These are phyloP conservation scores for Calyptommatus sinebrachiatus DNA, from an alignment of 2,113 vertebrate genomes.

Conservation along the genomic window DNA sequence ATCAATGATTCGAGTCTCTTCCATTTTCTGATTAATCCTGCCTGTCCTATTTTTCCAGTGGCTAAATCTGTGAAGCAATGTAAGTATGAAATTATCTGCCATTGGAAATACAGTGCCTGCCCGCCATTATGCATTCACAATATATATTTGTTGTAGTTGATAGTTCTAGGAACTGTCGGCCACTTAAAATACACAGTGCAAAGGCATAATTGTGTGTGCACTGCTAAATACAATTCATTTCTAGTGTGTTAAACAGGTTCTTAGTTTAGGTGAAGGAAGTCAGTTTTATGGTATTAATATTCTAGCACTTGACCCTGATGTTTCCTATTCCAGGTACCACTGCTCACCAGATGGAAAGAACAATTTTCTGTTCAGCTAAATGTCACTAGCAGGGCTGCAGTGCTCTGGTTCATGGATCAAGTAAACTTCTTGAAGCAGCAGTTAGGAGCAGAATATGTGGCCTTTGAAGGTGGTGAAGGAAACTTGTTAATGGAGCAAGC, in stretches of 20 bases:
- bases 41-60: too few species aligned
- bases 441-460: conserved; percentile 76
- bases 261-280: background rate
- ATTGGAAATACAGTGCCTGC: too few species aligned
- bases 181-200: too few species aligned
- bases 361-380: conserved; percentile 83
- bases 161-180: too few species aligned
- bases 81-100: too few species aligned
- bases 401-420: conserved; percentile 80
- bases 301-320: background rate
- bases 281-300: background rate
- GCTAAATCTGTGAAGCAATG: too few species aligned
- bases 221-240: background rate
- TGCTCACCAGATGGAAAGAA: conserved; percentile 83
- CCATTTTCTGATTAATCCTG: too few species aligned
- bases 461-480: conserved; percentile 79
- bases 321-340: conserved; percentile 65
- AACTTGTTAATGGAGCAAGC: conserved; percentile 76
- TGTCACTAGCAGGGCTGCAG: conserved; percentile 75
- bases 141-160: too few species aligned
- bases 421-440: conserved; percentile 69
- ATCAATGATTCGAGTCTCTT: too few species aligned
- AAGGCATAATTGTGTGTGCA: too few species aligned
- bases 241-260: background rate
- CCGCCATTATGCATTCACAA: too few species aligned